These are phyloP conservation scores for Artemia sinica DNA, from an alignment of 2,888 invertebrate genomes.

Conservation along the genomic window DNA sequence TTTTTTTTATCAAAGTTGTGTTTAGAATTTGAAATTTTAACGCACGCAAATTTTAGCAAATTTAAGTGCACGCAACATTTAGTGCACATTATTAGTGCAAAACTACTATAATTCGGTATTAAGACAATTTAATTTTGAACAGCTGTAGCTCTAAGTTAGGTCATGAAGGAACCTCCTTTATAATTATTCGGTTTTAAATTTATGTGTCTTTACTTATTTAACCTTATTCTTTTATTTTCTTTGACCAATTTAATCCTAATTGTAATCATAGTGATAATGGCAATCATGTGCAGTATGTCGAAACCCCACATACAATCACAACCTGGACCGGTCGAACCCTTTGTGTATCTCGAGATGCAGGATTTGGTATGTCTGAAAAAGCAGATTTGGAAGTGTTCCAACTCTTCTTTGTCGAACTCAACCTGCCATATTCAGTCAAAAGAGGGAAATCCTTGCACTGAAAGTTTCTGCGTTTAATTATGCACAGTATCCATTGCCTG, in stretches of 20 bases:
- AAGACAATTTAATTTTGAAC: no score
- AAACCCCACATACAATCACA: constrained; percentile 43
- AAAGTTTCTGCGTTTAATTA: constrained; percentile 55
- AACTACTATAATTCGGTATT: no score
- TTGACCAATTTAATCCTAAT: not conserved
- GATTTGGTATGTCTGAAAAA: constrained; percentile 37
- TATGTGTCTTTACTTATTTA: not conserved
- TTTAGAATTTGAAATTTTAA: no score
- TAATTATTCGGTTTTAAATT: not conserved
- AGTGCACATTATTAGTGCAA: no score
- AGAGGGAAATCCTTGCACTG: constrained; percentile 47
- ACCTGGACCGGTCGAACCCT: constrained; percentile 42
- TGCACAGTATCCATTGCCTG: constrained; percentile 47
- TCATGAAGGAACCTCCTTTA: not conserved
- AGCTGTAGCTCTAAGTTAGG: no score
- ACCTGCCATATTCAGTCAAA: constrained; percentile 46
- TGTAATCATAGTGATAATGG: constrained; percentile 27
- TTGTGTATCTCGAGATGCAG: constrained; percentile 32
- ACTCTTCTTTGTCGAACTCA: constrained; percentile 54
- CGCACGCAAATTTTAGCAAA: no score
- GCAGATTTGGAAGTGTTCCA: constrained; percentile 42
- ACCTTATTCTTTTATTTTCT: not conserved
- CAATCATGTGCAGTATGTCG: constrained; percentile 28
- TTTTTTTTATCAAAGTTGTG: no score
- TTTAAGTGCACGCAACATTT: no score